phyloP scores from a whole-genome alignment of 2,888 invertebrate species.

The Trachelus tabidus region DNA sequence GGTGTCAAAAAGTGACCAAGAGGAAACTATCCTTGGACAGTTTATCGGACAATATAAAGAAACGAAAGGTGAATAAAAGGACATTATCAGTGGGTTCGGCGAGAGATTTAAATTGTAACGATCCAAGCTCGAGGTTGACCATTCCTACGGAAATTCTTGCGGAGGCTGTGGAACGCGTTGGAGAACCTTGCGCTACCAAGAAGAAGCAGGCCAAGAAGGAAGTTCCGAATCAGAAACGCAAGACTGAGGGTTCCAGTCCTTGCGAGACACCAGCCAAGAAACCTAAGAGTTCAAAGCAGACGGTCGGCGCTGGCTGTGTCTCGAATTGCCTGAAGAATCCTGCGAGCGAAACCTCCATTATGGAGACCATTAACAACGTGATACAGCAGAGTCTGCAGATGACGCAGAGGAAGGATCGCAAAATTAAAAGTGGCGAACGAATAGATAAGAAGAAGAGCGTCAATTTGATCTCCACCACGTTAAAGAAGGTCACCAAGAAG shows the following conservation, averaged over 20 bases:
- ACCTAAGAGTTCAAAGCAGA: conserved; percentile 54
- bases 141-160: not conserved
- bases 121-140: conserved; percentile 27
- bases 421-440: conserved; percentile 45
- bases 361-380: conserved; percentile 61
- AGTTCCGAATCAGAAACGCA: conserved; percentile 43
- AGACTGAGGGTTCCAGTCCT: conserved; percentile 43
- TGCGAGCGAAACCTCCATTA: conserved; percentile 56
- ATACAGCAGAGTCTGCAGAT: conserved; percentile 59
- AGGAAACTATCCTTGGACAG: conserved; percentile 67
- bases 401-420: conserved; percentile 55
- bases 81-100: conserved; percentile 56
- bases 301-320: conserved; percentile 45
- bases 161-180: conserved; percentile 20
- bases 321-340: conserved; percentile 32
- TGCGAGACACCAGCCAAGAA: conserved; percentile 51
- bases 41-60: conserved; percentile 67
- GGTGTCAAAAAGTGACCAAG: conserved; percentile 70
- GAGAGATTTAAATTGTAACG: conserved; percentile 33
- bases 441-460: conserved; percentile 43
- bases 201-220: conserved; percentile 44
- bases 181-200: conserved; percentile 49
- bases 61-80: conserved; percentile 61
- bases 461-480: conserved; percentile 38
- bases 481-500: conserved; percentile 65